Percentiles rank a stretch among this genome's conserved stretches.
These are phyloP conservation scores for Drosophila bocqueti DNA, from an alignment of 1,140 invertebrate species.

Conservation along the genomic window DNA sequence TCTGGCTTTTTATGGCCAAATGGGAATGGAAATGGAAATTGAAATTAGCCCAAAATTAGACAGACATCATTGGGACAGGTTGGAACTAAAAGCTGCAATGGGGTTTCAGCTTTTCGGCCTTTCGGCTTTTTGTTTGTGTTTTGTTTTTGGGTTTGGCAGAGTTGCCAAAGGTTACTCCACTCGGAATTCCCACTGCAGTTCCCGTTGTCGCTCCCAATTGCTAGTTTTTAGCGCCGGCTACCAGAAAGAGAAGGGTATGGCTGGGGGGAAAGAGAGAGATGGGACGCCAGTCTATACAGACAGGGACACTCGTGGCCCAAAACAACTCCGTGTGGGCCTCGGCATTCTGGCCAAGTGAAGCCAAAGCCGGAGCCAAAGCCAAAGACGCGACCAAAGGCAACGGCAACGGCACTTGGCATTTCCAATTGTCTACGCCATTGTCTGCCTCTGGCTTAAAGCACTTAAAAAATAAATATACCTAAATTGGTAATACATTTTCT, in stretches of 20 bases:
- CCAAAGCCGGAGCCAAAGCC: slow-evolving; percentile 37
- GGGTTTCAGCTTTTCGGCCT: background rate
- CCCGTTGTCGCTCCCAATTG: slow-evolving; percentile 61
- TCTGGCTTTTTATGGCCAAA: slow-evolving; percentile 19
- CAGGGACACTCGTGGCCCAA: slow-evolving; percentile 32
- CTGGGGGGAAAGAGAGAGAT: background rate
- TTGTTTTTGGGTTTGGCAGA: slow-evolving; percentile 7
- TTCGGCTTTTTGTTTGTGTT: slow-evolving; percentile 9
- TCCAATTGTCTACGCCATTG: slow-evolving; percentile 48
- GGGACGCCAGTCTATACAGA: background rate
- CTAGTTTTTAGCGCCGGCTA: slow-evolving; percentile 63
- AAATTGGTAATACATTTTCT: too few relatives aligned
- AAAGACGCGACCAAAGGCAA: slow-evolving; percentile 37
- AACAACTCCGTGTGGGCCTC: slow-evolving; percentile 39
- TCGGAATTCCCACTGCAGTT: slow-evolving; percentile 49
- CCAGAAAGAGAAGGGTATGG: slow-evolving; percentile 35
- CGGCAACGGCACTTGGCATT: slow-evolving; percentile 79
- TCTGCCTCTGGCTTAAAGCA: slow-evolving; percentile 4
- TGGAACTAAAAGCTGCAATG: slow-evolving; percentile 44
- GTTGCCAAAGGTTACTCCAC: slow-evolving; percentile 66
- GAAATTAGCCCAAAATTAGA: slow-evolving; percentile 77
- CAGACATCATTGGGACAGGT: slow-evolving; percentile 64
- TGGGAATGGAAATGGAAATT: slow-evolving; percentile 65
- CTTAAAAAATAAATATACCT: background rate
- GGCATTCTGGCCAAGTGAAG: slow-evolving; percentile 36